phyloP scores from a whole-genome alignment of 2,113 vertebrate species.

The Heloderma charlesbogerti region DNA sequence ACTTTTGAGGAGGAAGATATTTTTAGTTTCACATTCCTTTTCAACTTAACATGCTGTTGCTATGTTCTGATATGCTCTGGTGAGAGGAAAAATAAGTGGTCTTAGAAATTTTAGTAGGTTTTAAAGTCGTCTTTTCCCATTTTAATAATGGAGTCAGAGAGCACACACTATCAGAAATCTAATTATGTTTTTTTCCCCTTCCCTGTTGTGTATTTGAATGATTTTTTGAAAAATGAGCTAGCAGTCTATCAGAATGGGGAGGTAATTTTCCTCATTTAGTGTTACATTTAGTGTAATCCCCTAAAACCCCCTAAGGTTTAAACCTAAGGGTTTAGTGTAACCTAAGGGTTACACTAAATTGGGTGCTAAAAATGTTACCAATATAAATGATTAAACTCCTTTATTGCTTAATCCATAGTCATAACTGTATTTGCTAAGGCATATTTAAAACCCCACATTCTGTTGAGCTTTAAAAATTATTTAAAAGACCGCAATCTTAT shows the following conservation, averaged over 20 bases:
- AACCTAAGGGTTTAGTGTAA: too few species aligned
- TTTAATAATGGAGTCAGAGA: conserved; percentile 53
- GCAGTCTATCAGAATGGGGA: conserved; percentile 1
- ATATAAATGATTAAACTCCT: too few species aligned
- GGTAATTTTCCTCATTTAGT: too few species aligned
- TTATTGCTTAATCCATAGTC: too few species aligned
- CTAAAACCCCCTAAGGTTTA: too few species aligned
- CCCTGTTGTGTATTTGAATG: conserved; percentile 49
- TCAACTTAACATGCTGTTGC: conserved; percentile 16
- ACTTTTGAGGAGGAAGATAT: neutral
- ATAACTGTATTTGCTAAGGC: too few species aligned
- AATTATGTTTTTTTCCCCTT: conserved; percentile 36
- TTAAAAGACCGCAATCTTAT: too few species aligned
- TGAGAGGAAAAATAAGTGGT: neutral
- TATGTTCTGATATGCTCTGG: conserved; percentile 32
- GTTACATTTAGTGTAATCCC: too few species aligned
- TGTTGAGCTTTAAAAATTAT: too few species aligned
- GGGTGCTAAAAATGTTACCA: too few species aligned
- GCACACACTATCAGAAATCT: conserved; percentile 43
- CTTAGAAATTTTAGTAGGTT: conserved; percentile 7
- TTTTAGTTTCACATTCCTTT: neutral
- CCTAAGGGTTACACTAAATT: too few species aligned
- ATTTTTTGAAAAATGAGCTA: conserved; percentile 53
- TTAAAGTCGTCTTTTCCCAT: conserved; percentile 16
- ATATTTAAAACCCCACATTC: too few species aligned